Conservation (phyloP, 2,888 invertebrate species). For the Cephalotes varians region DNA sequence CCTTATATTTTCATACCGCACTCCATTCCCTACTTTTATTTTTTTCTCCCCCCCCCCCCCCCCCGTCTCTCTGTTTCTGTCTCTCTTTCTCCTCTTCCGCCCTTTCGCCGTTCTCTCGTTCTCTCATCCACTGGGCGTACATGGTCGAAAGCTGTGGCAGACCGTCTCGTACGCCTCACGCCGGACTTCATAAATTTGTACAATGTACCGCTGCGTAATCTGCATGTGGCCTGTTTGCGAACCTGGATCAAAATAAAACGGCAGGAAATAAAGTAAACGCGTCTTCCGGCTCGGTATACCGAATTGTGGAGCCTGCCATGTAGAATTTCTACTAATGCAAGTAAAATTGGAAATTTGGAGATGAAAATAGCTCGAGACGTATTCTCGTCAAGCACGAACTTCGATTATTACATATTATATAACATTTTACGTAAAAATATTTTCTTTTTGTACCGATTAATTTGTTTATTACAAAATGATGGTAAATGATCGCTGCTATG, state of each 20-base stretch:
- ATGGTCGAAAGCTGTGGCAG: constrained; percentile 7
- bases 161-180: constrained; percentile 23
- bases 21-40: constrained; percentile 19
- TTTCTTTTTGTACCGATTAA: not conserved
- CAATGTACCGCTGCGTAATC: constrained; percentile 67
- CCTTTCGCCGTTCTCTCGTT: not conserved
- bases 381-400: not conserved
- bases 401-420: not conserved
- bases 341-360: not conserved
- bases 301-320: not conserved
- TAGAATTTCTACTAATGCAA: not conserved
- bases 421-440: not conserved
- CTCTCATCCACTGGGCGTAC: not conserved
- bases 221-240: constrained; percentile 58
- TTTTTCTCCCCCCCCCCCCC: not conserved
- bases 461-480: not conserved
- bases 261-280: constrained; percentile 6
- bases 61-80: not conserved
- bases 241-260: constrained; percentile 5
- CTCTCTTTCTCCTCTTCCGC: not conserved
- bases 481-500: not conserved
- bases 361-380: not conserved
- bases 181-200: constrained; percentile 67
- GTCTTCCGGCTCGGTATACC: not conserved
- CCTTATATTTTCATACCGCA: constrained; percentile 75